Conservation (phyloP, 2,113 vertebrate genomes). For the Bubo bubo region DNA sequence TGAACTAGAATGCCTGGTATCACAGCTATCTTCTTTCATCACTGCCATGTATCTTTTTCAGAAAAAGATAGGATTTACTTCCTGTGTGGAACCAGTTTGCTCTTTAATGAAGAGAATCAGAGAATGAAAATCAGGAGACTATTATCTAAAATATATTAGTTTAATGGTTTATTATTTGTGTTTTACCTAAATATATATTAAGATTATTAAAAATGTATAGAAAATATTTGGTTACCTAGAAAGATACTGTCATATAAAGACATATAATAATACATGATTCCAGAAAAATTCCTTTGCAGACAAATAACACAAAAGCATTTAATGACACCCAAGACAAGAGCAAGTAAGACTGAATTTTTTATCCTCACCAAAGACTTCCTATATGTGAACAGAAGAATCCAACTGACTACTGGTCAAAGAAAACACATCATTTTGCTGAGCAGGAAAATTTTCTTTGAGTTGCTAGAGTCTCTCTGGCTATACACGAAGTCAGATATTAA, state of each 20-base stretch:
- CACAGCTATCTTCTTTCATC: not conserved
- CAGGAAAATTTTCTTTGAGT: not conserved
- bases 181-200: not conserved
- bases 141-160: not conserved
- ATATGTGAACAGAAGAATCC: not conserved
- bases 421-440: not conserved
- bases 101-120: not conserved
- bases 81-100: not conserved
- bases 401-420: not conserved
- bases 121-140: not conserved
- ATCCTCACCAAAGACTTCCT: not conserved
- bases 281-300: not conserved
- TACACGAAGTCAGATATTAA: not conserved
- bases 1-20: not conserved
- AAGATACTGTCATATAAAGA: not conserved
- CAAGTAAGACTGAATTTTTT: not conserved
- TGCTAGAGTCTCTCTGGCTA: not conserved
- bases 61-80: not conserved
- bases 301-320: not conserved
- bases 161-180: not conserved
- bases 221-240: not conserved
- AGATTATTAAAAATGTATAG: not conserved
- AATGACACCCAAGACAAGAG: not conserved
- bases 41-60: not conserved
- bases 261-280: fast-evolving